Conservation (phyloP, 2,888 invertebrate genomes). For the Spisula solida region DNA sequence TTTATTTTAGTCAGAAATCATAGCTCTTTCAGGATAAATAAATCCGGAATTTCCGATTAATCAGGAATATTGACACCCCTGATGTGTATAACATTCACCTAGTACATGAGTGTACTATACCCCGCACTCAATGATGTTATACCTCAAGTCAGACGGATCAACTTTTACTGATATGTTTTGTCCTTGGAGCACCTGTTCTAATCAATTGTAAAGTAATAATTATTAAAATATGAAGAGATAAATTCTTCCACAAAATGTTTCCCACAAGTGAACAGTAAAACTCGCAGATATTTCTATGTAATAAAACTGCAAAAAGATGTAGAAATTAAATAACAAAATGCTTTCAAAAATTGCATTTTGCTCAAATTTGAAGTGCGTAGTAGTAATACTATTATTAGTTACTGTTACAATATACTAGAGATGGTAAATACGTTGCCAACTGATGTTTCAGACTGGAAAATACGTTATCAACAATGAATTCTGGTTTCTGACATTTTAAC, state of each 20-base stretch:
- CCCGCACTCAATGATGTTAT: not conserved
- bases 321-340: constrained; percentile 1
- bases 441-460: not conserved
- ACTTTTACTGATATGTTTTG: not conserved
- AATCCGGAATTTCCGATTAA: too few relatives aligned
- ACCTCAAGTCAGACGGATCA: not conserved
- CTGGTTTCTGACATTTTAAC: constrained; percentile 10
- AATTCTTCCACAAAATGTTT: not conserved
- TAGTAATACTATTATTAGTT: not conserved
- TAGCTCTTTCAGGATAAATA: too few relatives aligned
- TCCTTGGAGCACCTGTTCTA: not conserved
- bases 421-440: not conserved
- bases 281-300: not conserved
- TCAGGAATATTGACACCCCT: too few relatives aligned
- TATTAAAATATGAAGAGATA: not conserved
- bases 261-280: not conserved
- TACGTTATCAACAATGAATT: not conserved
- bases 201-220: not conserved
- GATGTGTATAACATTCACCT: not conserved
- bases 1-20: too few relatives aligned
- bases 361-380: not conserved
- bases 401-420: not conserved
- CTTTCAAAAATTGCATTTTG: not conserved
- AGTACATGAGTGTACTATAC: not conserved
- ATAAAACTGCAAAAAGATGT: constrained; percentile 10